Percentiles rank a stretch among this genome's conserved stretches.
Evolutionary conservation across 2,113 vertebrate species (phyloP).

Genomic region (Prunella fulvescens): DNA sequence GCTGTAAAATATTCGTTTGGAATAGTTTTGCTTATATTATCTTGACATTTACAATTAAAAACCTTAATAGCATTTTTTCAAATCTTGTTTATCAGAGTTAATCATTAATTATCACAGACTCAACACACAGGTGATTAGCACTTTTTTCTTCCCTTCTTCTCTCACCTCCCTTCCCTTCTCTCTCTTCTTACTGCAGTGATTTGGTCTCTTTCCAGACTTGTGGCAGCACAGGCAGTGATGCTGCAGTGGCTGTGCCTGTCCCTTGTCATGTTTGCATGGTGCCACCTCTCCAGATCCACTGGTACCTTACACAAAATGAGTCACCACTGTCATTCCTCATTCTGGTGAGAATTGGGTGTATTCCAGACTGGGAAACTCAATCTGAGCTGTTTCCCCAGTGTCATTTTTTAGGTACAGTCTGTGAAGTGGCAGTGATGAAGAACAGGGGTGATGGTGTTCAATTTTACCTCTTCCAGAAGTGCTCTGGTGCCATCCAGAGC

Average conservation of each 20-base stretch:
- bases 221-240: not conserved
- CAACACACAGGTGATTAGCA: not conserved
- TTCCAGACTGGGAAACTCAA: not conserved
- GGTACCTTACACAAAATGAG: not conserved
- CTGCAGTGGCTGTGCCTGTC: not conserved
- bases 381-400: not conserved
- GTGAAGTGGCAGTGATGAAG: not conserved
- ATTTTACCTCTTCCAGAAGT: not conserved
- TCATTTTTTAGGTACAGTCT: not conserved
- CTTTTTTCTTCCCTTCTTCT: not conserved
- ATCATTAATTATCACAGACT: not conserved
- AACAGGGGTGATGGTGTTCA: not conserved
- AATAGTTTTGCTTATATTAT: not conserved
- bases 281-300: not conserved
- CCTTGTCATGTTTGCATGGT: fast-evolving
- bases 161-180: not conserved
- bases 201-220: not conserved
- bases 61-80: not conserved
- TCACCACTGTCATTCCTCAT: not conserved
- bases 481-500: not conserved
- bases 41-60: not conserved
- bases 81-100: not conserved
- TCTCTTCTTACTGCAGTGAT: not conserved
- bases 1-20: not conserved
- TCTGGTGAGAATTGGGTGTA: not conserved